A percentile compares a stretch with the other conserved stretches of the same genome.
Evolutionary conservation across 2,113 vertebrate species (phyloP).

Genomic region (Leucosticte australis): DNA sequence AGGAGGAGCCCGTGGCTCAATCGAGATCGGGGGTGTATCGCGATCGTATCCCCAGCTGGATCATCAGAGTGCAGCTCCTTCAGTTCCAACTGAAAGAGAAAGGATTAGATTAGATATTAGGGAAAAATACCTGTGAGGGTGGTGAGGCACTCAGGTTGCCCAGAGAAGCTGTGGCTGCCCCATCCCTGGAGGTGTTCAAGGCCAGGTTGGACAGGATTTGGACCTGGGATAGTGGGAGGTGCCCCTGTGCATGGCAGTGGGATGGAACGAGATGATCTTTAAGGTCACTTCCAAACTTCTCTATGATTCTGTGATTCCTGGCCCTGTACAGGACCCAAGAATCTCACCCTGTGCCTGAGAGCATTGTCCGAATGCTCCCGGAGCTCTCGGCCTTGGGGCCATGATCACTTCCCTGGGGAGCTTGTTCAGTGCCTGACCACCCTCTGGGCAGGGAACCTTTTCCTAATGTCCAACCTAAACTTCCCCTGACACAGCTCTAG

Average conservation of each 20-base stretch:
- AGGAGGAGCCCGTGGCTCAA: fast-evolving
- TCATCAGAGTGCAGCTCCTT: not conserved
- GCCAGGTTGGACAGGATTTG: not conserved
- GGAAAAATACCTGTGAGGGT: not conserved
- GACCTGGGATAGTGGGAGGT: not conserved
- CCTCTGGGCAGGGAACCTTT: not conserved
- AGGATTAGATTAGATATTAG: not conserved
- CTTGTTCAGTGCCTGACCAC: not conserved
- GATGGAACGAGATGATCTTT: not conserved
- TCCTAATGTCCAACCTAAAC: not conserved
- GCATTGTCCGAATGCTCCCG: not conserved
- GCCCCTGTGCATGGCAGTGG: not conserved
- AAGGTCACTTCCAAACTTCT: not conserved
- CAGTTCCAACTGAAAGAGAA: not conserved
- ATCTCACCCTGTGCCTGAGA: not conserved
- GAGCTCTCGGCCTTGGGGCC: not conserved
- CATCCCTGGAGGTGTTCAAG: not conserved
- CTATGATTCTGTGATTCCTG: not conserved
- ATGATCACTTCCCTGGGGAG: not conserved
- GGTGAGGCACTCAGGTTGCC: fast-evolving
- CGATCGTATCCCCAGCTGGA: not conserved
- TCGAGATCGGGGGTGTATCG: fast-evolving
- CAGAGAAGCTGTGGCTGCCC: not conserved
- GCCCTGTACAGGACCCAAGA: not conserved
- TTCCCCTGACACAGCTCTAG: not conserved